Base-by-base conservation (phyloP, 2,113 vertebrate genomes). In the Himantopus leucocephalus region DNA sequence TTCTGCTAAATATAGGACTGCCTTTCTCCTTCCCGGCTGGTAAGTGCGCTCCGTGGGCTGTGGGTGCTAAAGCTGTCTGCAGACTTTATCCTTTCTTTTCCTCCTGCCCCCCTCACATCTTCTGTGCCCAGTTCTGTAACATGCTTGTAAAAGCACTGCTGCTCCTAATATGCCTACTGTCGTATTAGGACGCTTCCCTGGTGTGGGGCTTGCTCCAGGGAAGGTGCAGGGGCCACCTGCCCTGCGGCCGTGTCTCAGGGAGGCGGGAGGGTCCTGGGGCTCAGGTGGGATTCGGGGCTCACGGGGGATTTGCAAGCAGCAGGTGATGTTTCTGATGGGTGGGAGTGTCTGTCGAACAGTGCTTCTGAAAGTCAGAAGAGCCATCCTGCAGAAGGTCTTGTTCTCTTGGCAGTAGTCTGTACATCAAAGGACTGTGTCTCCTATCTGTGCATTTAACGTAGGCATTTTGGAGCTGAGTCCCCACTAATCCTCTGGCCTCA, bases 1-100 rank as follows among this genome's bases (percentile, higher is more conserved):
- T 81, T 62, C 73, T 60, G 35, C 63, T 90, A 94, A 88, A 85
- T 83, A 92, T 48, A 92, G 50, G 50, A 37, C 55, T 71, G 67
- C 27, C 55, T 86, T 88, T 80, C 72, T 94, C 45, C 79, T 88
- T 80, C 32, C 35, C 0, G 0, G n/a, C 58, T 1, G 15, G 41
- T 85, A 48, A 83, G n/a, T 32, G 35, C 27, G 58, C 39, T 50
- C 30, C 3, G 0, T 10, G 10, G 47, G 29, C 48, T 39, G 45
- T 6, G 39, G 66, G 34, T 37, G 17, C 67, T 60, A 66, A 48
- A 70, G 9, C 34, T 47, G 14, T 19, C 41, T 35, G 52, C 71
- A 83, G 58, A 16, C 9, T 58, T 20, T 27, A 0, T 64, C 39
- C 71, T 56, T 68, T 59, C 30, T 48, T 15, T 39, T 67, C 32